Base-by-base conservation (phyloP, 2,888 invertebrate species). In the Chorisops tibialis region DNA sequence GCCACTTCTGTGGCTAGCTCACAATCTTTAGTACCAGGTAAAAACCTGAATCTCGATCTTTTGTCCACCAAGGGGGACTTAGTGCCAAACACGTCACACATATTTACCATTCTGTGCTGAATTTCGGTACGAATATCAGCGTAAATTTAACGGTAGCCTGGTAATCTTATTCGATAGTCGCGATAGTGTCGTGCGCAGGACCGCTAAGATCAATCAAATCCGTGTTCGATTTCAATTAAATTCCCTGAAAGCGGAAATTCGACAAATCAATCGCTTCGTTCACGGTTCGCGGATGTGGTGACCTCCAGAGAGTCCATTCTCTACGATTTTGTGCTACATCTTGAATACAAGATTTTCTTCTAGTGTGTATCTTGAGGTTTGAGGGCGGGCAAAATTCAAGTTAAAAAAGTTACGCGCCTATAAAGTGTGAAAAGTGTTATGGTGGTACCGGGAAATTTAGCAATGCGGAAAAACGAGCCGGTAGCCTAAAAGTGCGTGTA, bases 341-440 rank as follows among this genome's bases (percentile, higher is more conserved):
- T 56, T 9, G 12, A 7, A 14, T 21, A 14, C 14, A 54, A 41
- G 24, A 22, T 22, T 39, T 19, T 21, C 38, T 37, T 16, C 18
- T 12, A 14, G 14, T 39, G 52, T 21, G 7, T 14, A 22, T 39
- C 18, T 16, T 39, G 39, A 22, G n/a, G n/a, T n/a, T n/a, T n/a
- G n/a, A n/a, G n/a, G n/a, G n/a, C n/a, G n/a, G n/a, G n/a, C n/a
- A 35, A 19, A 22, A 21, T 24, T 45, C 24, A 22, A 54, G 41
- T 54, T 22, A 11, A 39, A n/a, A 52, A 4, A 14, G 18, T 18
- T 38, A 21, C 21, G 14, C 38, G 22, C 22, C 43, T 5, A 43
- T 30, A 45, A 35, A 43, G 56, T 56, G 56, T 56, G 56, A 56
- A 56, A 56, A 56, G 24, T 43, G 56, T 45, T 45, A 19, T 56